phyloP scores from a whole-genome alignment of 1,140 invertebrate species.

The Maniola jurtina region DNA sequence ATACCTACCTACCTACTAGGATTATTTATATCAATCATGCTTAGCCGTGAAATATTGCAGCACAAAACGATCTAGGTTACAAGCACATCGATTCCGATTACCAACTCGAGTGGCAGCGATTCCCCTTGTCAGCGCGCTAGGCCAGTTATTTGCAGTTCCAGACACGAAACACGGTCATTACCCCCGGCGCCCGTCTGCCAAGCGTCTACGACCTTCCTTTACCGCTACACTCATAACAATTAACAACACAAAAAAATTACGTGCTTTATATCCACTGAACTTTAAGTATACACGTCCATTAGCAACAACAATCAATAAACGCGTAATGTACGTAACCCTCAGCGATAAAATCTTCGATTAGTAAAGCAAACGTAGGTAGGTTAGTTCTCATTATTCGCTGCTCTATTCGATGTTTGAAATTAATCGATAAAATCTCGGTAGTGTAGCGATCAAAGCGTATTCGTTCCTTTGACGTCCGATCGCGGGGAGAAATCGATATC shows the following conservation, averaged over 20 bases:
- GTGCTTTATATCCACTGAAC: conserved; percentile 39
- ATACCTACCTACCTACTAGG: too few species aligned
- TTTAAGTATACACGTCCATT: not conserved
- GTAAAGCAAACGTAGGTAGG: not conserved
- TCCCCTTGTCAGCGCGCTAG: conserved; percentile 10
- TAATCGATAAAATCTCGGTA: conserved; percentile 36
- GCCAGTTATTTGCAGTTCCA: conserved; percentile 27
- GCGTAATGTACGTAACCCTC: conserved; percentile 10
- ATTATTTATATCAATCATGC: too few species aligned
- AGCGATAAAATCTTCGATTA: conserved; percentile 4
- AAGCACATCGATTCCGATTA: conserved; percentile 24
- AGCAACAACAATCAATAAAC: not conserved
- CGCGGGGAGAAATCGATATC: conserved; percentile 47
- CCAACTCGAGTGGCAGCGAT: conserved; percentile 19
- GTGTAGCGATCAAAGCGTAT: conserved; percentile 32
- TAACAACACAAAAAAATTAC: conserved; percentile 22
- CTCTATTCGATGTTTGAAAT: conserved; percentile 7
- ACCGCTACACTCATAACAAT: conserved; percentile 21
- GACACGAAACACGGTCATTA: conserved; percentile 28
- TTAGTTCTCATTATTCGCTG: not conserved
- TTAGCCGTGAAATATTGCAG: conserved; percentile 1
- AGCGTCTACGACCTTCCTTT: conserved; percentile 49
- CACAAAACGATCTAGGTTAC: conserved; percentile 24
- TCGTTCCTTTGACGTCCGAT: conserved; percentile 38
- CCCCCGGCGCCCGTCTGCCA: conserved; percentile 42